Base-by-base conservation (phyloP, 1,140 invertebrate species). In the Drosophila truncata region DNA sequence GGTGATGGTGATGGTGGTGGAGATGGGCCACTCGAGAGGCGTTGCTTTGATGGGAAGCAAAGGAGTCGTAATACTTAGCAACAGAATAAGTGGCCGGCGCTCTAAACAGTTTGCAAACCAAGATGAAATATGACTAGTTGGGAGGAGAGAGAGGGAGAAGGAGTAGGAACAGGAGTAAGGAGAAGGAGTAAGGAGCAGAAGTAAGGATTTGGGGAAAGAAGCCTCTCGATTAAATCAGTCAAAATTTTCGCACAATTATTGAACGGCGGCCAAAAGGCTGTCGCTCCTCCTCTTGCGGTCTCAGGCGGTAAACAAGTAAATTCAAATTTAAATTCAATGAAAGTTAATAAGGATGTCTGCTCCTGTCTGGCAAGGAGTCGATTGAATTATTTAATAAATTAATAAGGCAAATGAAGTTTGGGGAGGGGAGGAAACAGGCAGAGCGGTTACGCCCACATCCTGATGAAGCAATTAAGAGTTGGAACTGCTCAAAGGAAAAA, bases 351-450 rank as follows among this genome's bases (percentile, higher is more conserved):
- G 83, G 83, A 87, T 87, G 83, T 87, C 82, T 82, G 76, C 29
- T 63, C 1, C 9, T 35, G 58, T 49, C 46, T 52, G 35, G 14
- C 37, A 20, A 33, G 49, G 50, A 41, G 11, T 44, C 64, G 72
- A 87, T 87, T 87, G 63, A 87, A 88, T 87, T 87, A 86, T 85
- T 86, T 86, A 78, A 83, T 77, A 88, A 87, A 88, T 84, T 87
- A 87, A 87, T 87, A 78, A 77, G 52, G 67, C 72, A 80, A 87
- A 87, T 69, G 41, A 81, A 81, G 73, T 80, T 67, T 10, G 11
- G n/a, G n/a, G n/a, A n/a, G n/a, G n/a, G n/a, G 4, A 13, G 3
- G 3, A 33, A 13, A 10, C 10, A 33, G 16, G 42, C 33, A 35
- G 29, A 14, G 54, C 41, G 46, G 64, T 37, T 58, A 75, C 77